These are phyloP conservation scores for Temnothorax longispinosus DNA, from an alignment of 1,140 invertebrate genomes.

Conservation along the genomic window DNA sequence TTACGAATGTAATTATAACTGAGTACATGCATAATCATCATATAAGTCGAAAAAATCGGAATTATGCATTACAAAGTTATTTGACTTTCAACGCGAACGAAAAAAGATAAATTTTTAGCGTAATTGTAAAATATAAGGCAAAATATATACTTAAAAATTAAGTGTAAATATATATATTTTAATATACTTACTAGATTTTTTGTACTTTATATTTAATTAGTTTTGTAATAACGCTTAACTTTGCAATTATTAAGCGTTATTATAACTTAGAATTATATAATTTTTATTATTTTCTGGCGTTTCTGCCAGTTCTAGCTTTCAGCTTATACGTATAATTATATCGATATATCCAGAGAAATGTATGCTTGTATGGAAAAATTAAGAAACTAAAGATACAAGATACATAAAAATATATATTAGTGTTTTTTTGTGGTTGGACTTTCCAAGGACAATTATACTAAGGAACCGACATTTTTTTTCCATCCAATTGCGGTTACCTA, in stretches of 20 bases:
- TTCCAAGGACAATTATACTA: slow-evolving; percentile 33
- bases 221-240: neutral
- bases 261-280: neutral
- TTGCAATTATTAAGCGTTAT: neutral
- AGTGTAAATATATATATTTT: neutral
- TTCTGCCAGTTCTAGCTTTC: neutral
- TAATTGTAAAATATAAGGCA: neutral
- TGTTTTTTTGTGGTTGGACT: neutral
- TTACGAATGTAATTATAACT: neutral
- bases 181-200: neutral
- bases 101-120: neutral
- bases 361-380: neutral
- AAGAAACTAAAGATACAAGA: neutral
- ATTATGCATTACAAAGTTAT: neutral
- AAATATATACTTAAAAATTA: neutral
- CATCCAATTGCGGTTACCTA: slow-evolving; percentile 30
- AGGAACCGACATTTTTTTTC: slow-evolving; percentile 45
- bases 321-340: neutral
- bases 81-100: neutral
- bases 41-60: neutral
- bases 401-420: neutral
- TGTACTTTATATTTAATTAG: neutral
- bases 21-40: neutral
- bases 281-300: neutral
- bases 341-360: neutral